Percentiles rank a stretch among this genome's conserved stretches.
Evolutionary conservation across 2,888 invertebrate species (phyloP).

Genomic region (Linyphia triangularis): DNA sequence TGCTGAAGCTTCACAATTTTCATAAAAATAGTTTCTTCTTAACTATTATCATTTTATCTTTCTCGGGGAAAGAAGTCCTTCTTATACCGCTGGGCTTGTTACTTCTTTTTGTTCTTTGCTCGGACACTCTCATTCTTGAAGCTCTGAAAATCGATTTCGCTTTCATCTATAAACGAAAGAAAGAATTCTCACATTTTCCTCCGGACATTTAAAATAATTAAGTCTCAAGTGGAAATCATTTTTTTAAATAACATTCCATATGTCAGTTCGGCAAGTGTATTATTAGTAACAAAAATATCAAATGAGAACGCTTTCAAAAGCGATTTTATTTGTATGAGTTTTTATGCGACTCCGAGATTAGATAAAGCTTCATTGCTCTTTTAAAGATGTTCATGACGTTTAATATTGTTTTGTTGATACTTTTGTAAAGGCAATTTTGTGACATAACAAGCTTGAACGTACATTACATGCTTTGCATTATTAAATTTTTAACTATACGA

Average conservation of each 20-base stretch:
- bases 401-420: too few relatives aligned
- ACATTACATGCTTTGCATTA: too few relatives aligned
- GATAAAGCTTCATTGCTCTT: too few relatives aligned
- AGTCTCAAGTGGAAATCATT: neutral
- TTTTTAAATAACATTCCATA: neutral
- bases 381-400: too few relatives aligned
- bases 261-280: neutral
- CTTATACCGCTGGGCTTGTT: neutral
- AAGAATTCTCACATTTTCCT: neutral
- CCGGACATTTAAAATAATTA: conserved; percentile 21
- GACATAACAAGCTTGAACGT: too few relatives aligned
- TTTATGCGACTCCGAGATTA: too few relatives aligned
- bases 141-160: neutral
- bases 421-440: too few relatives aligned
- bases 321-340: neutral
- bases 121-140: neutral
- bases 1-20: too few relatives aligned
- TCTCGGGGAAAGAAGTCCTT: neutral
- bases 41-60: too few relatives aligned
- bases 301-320: too few relatives aligned
- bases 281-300: neutral
- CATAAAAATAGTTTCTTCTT: too few relatives aligned
- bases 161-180: conserved; percentile 8
- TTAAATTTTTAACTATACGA: too few relatives aligned
- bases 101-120: neutral